phyloP scores from a whole-genome alignment of 2,888 invertebrate genomes.

The Drosophila glabriapex region DNA sequence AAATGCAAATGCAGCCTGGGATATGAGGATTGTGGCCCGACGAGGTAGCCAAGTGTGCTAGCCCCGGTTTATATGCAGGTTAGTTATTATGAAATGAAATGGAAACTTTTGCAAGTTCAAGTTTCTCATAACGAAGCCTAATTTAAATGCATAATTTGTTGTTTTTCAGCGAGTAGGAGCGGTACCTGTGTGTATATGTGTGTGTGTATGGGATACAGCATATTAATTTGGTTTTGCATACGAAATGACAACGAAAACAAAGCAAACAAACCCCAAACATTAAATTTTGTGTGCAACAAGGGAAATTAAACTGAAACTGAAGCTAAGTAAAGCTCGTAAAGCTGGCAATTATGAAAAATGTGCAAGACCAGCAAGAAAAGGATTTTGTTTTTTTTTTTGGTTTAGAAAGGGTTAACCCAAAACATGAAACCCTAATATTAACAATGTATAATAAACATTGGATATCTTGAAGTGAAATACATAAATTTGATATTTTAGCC shows the following conservation, averaged over 20 bases:
- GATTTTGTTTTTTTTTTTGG: background rate
- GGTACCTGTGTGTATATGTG: constrained; percentile 1
- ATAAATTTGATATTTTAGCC: background rate
- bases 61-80: background rate
- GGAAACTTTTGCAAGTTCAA: constrained; percentile 21
- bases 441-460: background rate
- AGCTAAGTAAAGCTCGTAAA: constrained; percentile 24
- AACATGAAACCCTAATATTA: background rate
- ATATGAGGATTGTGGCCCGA: background rate
- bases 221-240: constrained; percentile 53
- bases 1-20: constrained; percentile 28
- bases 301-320: constrained; percentile 56
- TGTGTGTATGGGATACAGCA: constrained; percentile 4
- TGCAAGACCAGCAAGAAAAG: background rate
- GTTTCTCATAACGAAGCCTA: constrained; percentile 21
- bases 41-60: background rate
- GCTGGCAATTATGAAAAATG: constrained; percentile 4
- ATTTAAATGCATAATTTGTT: constrained; percentile 68
- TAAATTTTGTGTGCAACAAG: constrained; percentile 55
- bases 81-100: constrained; percentile 30
- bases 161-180: background rate
- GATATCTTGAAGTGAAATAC: background rate
- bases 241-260: constrained; percentile 34
- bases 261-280: constrained; percentile 14
- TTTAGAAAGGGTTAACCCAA: background rate